Conservation (phyloP, 2,888 invertebrate genomes). For the Pyrochroa serraticornis region DNA sequence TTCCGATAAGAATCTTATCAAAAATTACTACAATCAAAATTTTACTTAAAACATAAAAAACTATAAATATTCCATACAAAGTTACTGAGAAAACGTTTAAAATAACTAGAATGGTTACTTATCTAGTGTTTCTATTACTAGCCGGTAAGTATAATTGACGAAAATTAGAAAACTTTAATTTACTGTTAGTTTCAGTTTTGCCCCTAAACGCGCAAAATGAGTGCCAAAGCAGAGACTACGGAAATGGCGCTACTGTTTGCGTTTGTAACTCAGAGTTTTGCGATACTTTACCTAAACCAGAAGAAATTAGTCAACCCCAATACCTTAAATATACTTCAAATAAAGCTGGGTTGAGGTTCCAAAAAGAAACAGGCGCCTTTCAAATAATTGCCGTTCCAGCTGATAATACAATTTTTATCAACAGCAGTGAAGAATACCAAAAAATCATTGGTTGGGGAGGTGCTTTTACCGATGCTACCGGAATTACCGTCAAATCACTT, state of each 20-base stretch:
- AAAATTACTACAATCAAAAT: too few species aligned
- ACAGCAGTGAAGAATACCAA: conserved; percentile 43
- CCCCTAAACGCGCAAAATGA: conserved; percentile 2
- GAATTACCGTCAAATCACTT: conserved; percentile 37
- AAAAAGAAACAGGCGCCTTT: conserved; percentile 38
- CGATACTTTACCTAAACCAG: conserved; percentile 66
- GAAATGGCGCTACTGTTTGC: conserved; percentile 62
- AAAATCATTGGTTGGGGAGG: conserved; percentile 22
- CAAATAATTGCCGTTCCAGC: not conserved
- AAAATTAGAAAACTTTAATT: not conserved
- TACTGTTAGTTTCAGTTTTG: not conserved
- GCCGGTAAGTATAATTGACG: not conserved
- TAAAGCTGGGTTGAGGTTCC: conserved; percentile 63
- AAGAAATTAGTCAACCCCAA: conserved; percentile 50
- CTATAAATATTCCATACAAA: not conserved
- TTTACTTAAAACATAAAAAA: too few species aligned
- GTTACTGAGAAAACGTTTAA: conserved; percentile 2
- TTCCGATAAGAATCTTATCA: too few species aligned
- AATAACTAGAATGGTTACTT: conserved; percentile 1
- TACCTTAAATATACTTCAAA: conserved; percentile 63
- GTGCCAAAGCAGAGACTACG: conserved; percentile 23
- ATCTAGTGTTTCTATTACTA: not conserved
- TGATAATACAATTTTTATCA: conserved; percentile 5
- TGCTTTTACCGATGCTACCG: conserved; percentile 21
- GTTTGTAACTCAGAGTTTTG: conserved; percentile 76